These are phyloP conservation scores for Dryadula phaetusa DNA, from an alignment of 2,888 invertebrate genomes.

Conservation along the genomic window DNA sequence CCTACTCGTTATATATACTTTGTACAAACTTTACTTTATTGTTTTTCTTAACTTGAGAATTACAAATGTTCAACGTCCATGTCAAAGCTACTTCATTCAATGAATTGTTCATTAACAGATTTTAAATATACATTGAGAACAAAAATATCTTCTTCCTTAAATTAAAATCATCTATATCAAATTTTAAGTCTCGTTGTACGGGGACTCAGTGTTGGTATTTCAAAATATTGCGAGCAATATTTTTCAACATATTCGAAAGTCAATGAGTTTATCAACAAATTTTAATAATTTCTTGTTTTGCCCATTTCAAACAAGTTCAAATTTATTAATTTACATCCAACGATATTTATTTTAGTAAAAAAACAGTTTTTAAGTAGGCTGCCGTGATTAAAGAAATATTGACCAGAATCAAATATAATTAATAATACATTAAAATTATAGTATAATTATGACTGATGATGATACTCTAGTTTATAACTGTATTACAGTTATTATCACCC, in stretches of 20 bases:
- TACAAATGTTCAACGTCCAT: background rate
- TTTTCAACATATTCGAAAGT: background rate
- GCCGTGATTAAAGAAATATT: no score
- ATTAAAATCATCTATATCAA: background rate
- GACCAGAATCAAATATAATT: no score
- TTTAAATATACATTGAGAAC: background rate
- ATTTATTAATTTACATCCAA: constrained; percentile 17
- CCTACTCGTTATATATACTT: background rate
- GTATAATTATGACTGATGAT: no score
- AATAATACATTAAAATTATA: no score
- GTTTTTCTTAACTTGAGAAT: background rate
- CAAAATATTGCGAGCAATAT: background rate
- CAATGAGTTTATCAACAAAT: background rate
- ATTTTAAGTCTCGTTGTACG: background rate
- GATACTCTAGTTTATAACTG: no score
- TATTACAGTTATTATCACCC: no score
- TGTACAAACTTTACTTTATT: background rate
- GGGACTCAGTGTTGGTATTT: background rate
- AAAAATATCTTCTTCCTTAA: background rate
- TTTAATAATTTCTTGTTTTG: background rate
- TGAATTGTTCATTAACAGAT: background rate
- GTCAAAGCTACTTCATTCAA: constrained; percentile 1
- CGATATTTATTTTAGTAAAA: no score
- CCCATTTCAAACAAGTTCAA: background rate
- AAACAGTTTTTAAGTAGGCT: no score